phyloP scores from a whole-genome alignment of 2,888 invertebrate genomes.

The Drosophila helvetica region DNA sequence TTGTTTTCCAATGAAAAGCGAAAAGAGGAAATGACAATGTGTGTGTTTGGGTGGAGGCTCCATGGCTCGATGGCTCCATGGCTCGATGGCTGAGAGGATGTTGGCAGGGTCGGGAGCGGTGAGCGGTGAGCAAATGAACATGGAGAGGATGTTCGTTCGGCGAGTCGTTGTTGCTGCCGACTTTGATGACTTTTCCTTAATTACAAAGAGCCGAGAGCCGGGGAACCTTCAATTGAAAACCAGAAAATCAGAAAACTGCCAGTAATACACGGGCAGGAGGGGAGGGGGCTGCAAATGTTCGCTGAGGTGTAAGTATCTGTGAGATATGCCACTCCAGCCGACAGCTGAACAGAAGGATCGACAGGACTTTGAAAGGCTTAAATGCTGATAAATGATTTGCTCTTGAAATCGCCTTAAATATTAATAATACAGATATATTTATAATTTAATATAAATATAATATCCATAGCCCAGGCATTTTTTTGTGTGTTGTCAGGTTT shows the following conservation, averaged over 20 bases:
- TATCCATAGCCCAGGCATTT: no score
- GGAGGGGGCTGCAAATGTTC: conserved; percentile 51
- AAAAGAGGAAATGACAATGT: conserved; percentile 70
- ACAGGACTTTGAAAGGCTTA: neutral
- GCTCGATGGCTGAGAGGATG: conserved; percentile 31
- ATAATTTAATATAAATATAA: no score
- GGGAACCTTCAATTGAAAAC: neutral
- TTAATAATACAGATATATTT: no score
- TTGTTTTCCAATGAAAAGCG: conserved; percentile 74
- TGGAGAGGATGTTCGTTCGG: conserved; percentile 56
- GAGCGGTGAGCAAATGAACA: conserved; percentile 36
- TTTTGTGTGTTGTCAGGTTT: no score
- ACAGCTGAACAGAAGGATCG: neutral
- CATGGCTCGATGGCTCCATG: conserved; percentile 26
- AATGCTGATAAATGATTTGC: neutral
- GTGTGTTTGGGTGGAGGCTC: conserved; percentile 19
- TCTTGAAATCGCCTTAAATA: neutral
- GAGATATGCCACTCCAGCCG: no score
- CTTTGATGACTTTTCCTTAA: conserved; percentile 78
- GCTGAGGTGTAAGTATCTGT: conserved; percentile 33
- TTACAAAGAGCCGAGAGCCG: conserved; percentile 71
- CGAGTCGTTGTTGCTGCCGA: conserved; percentile 61
- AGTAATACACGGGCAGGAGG: neutral
- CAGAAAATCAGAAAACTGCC: neutral
- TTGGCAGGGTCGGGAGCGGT: no score